A percentile compares a stretch with the other conserved stretches of the same genome.
These are phyloP conservation scores for Sebastes vulpes DNA, from an alignment of 2,797 vertebrate species.

Conservation along the genomic window DNA sequence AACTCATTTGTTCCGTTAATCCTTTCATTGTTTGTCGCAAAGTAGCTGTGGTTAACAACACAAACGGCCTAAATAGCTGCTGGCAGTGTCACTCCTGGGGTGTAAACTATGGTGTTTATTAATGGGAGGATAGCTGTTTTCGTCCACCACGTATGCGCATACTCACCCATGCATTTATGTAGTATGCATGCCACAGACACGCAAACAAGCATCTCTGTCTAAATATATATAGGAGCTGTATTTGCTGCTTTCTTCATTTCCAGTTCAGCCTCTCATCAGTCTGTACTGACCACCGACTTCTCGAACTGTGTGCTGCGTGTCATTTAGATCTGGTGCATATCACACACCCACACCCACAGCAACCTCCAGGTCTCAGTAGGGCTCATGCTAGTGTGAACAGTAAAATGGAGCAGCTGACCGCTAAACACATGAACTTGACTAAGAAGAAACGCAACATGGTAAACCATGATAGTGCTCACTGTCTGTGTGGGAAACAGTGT, in stretches of 20 bases:
- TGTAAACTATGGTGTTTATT: background rate
- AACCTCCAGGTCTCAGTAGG: background rate
- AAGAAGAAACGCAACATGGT: background rate
- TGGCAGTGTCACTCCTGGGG: background rate
- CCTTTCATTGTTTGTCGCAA: background rate
- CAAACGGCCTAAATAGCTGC: background rate
- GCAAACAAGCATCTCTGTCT: background rate
- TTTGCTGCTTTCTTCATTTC: background rate
- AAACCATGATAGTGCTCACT: background rate
- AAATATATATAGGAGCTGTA: background rate
- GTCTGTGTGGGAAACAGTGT: background rate
- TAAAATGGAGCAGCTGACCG: conserved; percentile 27
- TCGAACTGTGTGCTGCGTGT: background rate
- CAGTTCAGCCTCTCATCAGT: conserved; percentile 1
- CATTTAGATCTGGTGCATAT: conserved; percentile 5
- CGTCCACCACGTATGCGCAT: background rate
- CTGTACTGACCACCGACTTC: background rate
- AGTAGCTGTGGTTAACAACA: background rate
- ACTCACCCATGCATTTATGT: background rate
- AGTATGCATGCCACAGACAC: background rate
- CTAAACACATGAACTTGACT: background rate
- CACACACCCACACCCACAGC: conserved; percentile 5
- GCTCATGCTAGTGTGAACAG: background rate
- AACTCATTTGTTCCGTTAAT: background rate
- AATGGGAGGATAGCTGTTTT: background rate